These are phyloP conservation scores for Gavia stellata DNA, from an alignment of 2,113 vertebrate species.

Conservation along the genomic window DNA sequence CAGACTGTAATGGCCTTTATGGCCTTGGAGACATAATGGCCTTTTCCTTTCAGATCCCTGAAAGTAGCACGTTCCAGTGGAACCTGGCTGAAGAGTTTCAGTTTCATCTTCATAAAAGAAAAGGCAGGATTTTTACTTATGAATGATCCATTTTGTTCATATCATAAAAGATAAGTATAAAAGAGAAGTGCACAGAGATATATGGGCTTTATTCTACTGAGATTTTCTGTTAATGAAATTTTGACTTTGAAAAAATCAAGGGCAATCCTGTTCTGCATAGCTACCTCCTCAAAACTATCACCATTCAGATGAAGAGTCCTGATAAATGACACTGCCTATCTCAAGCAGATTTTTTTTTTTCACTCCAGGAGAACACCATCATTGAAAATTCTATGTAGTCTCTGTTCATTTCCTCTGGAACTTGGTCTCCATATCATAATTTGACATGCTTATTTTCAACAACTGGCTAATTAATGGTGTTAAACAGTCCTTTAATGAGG, in stretches of 20 bases:
- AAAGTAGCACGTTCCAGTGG: not conserved
- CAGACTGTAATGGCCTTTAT: not conserved
- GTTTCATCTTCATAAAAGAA: not conserved
- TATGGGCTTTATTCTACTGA: not conserved
- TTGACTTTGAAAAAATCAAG: not conserved
- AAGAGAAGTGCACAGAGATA: not conserved
- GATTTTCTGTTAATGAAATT: not conserved
- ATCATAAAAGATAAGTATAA: not conserved
- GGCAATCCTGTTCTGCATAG: not conserved
- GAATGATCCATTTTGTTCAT: not conserved
- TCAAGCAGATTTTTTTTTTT: not conserved
- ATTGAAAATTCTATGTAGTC: not conserved
- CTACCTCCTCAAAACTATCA: not conserved
- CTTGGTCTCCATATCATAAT: not conserved
- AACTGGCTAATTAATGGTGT: not conserved
- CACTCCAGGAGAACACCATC: not conserved
- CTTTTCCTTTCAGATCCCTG: not conserved
- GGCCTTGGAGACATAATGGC: not conserved
- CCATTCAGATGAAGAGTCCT: not conserved
- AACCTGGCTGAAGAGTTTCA: not conserved
- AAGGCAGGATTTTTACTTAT: not conserved
- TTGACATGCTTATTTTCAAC: not conserved
- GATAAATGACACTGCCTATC: not conserved
- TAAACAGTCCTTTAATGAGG: not conserved
- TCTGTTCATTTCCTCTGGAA: not conserved